Evolutionary conservation across 2,888 invertebrate genomes (phyloP).

Genomic region (Cheilosia variabilis): DNA sequence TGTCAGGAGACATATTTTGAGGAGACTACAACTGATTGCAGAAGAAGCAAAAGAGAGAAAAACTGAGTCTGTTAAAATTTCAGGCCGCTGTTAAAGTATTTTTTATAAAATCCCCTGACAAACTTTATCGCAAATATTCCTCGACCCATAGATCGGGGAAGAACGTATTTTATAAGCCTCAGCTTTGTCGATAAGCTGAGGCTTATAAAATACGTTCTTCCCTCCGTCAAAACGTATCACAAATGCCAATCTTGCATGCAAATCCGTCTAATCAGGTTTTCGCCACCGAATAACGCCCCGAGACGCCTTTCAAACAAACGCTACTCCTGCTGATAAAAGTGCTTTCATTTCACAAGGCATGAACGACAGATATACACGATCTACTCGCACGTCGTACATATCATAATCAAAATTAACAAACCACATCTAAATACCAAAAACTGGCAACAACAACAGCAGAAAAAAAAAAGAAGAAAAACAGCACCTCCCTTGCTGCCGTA

Average conservation of each 20-base stretch:
- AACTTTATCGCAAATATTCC: no score
- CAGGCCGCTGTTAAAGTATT: no score
- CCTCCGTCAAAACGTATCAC: neutral
- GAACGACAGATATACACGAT: neutral
- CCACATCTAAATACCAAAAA: slow-evolving; percentile 23
- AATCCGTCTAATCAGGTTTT: neutral
- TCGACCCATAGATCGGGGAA: no score
- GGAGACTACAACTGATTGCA: no score
- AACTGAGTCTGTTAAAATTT: no score
- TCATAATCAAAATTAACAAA: slow-evolving; percentile 52
- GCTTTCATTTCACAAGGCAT: slow-evolving; percentile 28
- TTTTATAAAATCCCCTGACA: no score
- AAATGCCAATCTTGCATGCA: neutral
- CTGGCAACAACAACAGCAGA: neutral
- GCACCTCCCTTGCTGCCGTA: slow-evolving; percentile 37
- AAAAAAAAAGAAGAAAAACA: slow-evolving; percentile 6
- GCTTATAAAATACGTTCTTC: no score
- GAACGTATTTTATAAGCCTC: no score
- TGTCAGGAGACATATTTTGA: no score
- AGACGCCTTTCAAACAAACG: slow-evolving; percentile 7
- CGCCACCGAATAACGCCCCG: slow-evolving; percentile 2
- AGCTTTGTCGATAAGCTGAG: no score
- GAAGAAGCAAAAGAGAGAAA: no score
- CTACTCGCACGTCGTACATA: neutral
- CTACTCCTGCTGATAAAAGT: slow-evolving; percentile 26